These are phyloP conservation scores for Eupithecia pulchellata DNA, from an alignment of 2,888 invertebrate genomes.

Conservation along the genomic window DNA sequence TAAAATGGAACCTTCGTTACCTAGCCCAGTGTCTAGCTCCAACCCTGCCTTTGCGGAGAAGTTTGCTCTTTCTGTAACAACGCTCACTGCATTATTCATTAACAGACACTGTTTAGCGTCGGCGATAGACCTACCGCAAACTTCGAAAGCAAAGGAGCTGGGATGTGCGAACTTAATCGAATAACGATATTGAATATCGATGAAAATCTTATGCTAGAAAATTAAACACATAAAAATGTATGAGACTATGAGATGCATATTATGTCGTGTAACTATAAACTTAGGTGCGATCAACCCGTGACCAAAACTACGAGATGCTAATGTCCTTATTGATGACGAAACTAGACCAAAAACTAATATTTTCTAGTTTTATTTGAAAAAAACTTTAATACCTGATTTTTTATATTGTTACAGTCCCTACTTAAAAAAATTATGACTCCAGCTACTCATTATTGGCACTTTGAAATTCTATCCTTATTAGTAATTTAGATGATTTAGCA, in stretches of 20 bases:
- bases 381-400: too few species aligned
- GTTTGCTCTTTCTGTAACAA: slow-evolving; percentile 38
- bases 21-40: not conserved
- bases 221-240: not conserved
- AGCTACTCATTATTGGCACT: not conserved
- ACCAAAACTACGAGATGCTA: too few species aligned
- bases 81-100: slow-evolving; percentile 46
- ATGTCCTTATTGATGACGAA: not conserved
- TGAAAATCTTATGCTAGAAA: not conserved
- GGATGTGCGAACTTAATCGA: slow-evolving; percentile 40
- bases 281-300: not conserved
- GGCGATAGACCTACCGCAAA: slow-evolving; percentile 48
- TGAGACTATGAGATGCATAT: not conserved
- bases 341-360: not conserved
- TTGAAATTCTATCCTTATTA: slow-evolving; percentile 3
- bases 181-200: not conserved
- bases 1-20: too few species aligned
- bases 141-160: slow-evolving; percentile 51
- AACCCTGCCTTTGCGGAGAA: slow-evolving; percentile 32
- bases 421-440: too few species aligned
- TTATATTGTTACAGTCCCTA: too few species aligned
- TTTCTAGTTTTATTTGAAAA: too few species aligned
- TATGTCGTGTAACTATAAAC: not conserved
- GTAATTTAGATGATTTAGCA: slow-evolving; percentile 15
- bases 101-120: slow-evolving; percentile 48